These are phyloP conservation scores for Drosophila trapezifrons DNA, from an alignment of 1,140 invertebrate genomes.

Conservation along the genomic window DNA sequence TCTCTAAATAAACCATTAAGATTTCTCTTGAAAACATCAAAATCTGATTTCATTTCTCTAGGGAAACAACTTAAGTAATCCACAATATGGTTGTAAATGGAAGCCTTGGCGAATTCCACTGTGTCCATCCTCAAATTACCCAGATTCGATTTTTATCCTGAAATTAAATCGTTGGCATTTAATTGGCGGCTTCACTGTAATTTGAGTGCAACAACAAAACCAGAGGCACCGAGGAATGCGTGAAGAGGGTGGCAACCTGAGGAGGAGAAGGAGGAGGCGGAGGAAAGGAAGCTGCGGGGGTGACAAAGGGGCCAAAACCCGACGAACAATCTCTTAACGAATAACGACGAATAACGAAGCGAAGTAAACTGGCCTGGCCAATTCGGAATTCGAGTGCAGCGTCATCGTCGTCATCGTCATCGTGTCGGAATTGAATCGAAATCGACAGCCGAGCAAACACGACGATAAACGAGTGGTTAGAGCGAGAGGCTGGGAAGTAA, in stretches of 20 bases:
- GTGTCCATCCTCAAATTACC: conserved; percentile 8
- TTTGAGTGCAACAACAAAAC: conserved; percentile 46
- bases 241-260: conserved; percentile 15
- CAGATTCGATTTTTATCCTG: conserved; percentile 14
- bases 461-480: conserved; percentile 16
- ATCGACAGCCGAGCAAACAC: conserved; percentile 35
- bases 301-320: conserved; percentile 27
- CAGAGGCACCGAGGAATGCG: conserved; percentile 53
- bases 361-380: conserved; percentile 43
- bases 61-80: not conserved
- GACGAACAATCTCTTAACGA: conserved; percentile 33
- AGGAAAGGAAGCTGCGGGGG: conserved; percentile 9
- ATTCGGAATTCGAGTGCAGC: conserved; percentile 54
- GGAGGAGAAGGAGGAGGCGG: conserved; percentile 1
- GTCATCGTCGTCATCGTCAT: conserved; percentile 39
- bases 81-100: conserved; percentile 9
- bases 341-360: conserved; percentile 17
- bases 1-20: not conserved
- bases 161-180: conserved; percentile 18
- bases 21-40: not conserved
- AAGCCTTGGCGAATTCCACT: conserved; percentile 5
- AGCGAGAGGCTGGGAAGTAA: not conserved
- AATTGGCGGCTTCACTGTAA: conserved; percentile 36
- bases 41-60: not conserved
- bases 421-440: conserved; percentile 24